phyloP scores from a whole-genome alignment of 2,113 vertebrate genomes.

The Oncorhynchus masou region DNA sequence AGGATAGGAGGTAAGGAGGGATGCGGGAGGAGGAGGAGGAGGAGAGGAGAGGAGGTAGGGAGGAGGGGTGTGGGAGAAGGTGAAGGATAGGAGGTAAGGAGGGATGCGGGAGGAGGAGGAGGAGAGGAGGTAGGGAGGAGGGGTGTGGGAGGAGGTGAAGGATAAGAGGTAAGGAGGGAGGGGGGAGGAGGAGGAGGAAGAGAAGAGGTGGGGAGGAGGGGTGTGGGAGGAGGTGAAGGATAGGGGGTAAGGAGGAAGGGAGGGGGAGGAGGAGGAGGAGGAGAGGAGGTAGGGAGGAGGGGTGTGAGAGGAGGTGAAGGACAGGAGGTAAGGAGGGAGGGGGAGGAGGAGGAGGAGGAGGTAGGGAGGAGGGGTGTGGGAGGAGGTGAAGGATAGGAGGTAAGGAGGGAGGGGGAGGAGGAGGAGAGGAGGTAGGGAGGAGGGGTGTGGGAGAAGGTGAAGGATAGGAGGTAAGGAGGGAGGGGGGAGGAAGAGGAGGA shows the following conservation, averaged over 20 bases:
- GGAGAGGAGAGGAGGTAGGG: neutral
- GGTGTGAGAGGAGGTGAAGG: neutral
- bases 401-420: neutral
- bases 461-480: no score
- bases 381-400: neutral
- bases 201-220: neutral
- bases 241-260: neutral
- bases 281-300: neutral
- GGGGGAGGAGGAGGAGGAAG: no score
- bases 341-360: no score
- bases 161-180: no score
- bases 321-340: neutral
- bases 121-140: no score
- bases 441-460: no score
- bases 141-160: no score
- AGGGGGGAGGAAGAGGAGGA: conserved; percentile 16
- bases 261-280: neutral
- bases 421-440: no score
- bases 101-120: accelerated
- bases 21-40: neutral
- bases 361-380: neutral
- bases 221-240: neutral
- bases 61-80: neutral
- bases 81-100: neutral
- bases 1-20: no score